A percentile compares a stretch with the other conserved stretches of the same genome.
phyloP scores from a whole-genome alignment of 1,140 invertebrate genomes.

The Drosophila serrata region DNA sequence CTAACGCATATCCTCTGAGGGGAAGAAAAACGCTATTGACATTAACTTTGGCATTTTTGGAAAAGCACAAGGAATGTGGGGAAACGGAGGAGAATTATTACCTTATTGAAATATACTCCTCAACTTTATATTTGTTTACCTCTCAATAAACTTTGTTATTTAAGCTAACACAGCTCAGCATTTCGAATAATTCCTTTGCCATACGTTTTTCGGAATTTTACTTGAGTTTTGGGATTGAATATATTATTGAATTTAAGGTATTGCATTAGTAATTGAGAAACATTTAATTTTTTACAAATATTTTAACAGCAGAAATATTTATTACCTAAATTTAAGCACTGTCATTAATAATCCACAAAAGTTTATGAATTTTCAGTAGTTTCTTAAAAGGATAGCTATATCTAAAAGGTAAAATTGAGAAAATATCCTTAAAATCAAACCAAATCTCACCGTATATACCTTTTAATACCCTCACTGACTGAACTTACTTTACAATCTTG shows the following conservation, averaged over 20 bases:
- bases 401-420: too few relatives aligned
- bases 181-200: background rate
- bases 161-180: background rate
- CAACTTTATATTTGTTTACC: constrained; percentile 16
- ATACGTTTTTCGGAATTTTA: background rate
- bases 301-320: background rate
- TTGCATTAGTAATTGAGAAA: background rate
- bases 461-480: constrained; percentile 1
- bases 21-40: constrained; percentile 16
- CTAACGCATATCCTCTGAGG: constrained; percentile 31
- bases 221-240: background rate
- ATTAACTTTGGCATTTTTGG: constrained; percentile 19
- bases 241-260: background rate
- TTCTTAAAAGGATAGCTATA: too few relatives aligned
- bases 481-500: constrained; percentile 22
- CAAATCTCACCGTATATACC: background rate
- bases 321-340: too few relatives aligned
- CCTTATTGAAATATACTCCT: constrained; percentile 20
- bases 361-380: too few relatives aligned
- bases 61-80: constrained; percentile 16
- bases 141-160: constrained; percentile 23
- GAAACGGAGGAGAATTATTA: background rate
- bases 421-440: background rate
- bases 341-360: too few relatives aligned
- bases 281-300: background rate